Evolutionary conservation across 2,888 invertebrate species (phyloP).

Genomic region (Asteroscopus sphinx): DNA sequence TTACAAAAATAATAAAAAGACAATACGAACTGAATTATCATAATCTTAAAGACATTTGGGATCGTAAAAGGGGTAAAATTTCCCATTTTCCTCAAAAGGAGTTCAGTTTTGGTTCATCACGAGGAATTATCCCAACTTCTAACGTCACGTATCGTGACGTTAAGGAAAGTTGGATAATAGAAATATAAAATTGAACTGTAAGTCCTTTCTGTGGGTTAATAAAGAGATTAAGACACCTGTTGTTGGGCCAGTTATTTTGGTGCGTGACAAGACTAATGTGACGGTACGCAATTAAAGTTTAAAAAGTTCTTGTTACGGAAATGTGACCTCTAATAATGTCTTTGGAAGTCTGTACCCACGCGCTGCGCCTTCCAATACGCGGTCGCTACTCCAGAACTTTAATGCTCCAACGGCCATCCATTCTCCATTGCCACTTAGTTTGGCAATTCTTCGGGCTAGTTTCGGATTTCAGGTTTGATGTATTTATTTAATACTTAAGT

Average conservation of each 20-base stretch:
- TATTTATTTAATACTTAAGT: no score
- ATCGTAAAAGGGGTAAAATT: slow-evolving; percentile 28
- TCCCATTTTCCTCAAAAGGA: slow-evolving; percentile 19
- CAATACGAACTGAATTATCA: slow-evolving; percentile 20
- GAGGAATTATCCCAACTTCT: not conserved
- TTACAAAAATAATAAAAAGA: slow-evolving; percentile 2
- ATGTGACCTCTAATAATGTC: slow-evolving; percentile 11
- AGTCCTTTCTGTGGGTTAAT: slow-evolving; percentile 36
- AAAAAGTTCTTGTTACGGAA: slow-evolving; percentile 6
- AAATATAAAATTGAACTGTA: slow-evolving; percentile 45
- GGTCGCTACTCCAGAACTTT: no score
- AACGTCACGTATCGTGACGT: slow-evolving; percentile 16
- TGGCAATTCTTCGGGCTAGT: no score
- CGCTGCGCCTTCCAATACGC: no score
- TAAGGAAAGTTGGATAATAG: slow-evolving; percentile 37
- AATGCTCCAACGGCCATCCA: no score
- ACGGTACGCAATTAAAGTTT: slow-evolving; percentile 28
- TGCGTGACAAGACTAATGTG: slow-evolving; percentile 34
- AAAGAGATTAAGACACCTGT: slow-evolving; percentile 54
- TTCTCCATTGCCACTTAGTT: no score
- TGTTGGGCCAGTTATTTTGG: slow-evolving; percentile 43
- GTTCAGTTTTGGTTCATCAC: slow-evolving; percentile 16
- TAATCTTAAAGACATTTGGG: slow-evolving; percentile 18
- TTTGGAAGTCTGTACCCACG: slow-evolving; percentile 11
- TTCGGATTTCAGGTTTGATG: no score